These are phyloP conservation scores for Euplexia lucipara DNA, from an alignment of 2,888 invertebrate species.

Conservation along the genomic window DNA sequence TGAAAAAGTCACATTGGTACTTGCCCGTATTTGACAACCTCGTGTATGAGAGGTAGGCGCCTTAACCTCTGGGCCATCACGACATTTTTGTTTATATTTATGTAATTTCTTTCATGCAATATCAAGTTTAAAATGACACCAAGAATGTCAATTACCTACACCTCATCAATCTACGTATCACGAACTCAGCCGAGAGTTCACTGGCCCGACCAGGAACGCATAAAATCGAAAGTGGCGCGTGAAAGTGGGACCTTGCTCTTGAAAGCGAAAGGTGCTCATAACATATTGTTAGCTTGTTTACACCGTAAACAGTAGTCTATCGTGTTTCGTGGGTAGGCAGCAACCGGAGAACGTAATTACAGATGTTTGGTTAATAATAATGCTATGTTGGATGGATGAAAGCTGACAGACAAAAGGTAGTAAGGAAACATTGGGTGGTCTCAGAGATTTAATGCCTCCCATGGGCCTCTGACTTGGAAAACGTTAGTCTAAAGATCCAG, in stretches of 20 bases:
- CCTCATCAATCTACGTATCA: constrained; percentile 5
- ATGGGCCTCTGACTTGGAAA: too few relatives aligned
- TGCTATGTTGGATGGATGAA: constrained; percentile 16
- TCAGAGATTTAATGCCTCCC: too few relatives aligned
- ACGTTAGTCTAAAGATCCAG: too few relatives aligned
- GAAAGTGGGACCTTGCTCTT: constrained; percentile 81
- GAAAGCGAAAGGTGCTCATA: constrained; percentile 74
- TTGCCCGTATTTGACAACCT: too few relatives aligned
- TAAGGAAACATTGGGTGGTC: too few relatives aligned
- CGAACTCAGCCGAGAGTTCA: constrained; percentile 42
- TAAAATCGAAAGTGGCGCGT: constrained; percentile 60
- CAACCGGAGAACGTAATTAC: background rate
- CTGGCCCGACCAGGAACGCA: constrained; percentile 53
- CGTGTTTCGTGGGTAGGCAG: constrained; percentile 17
- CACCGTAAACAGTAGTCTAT: constrained; percentile 9
- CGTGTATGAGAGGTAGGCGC: too few relatives aligned
- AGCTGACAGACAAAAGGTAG: too few relatives aligned
- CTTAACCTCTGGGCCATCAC: too few relatives aligned
- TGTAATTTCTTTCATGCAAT: too few relatives aligned
- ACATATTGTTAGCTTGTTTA: constrained; percentile 52
- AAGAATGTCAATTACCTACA: constrained; percentile 15
- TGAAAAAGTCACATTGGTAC: too few relatives aligned
- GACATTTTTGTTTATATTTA: too few relatives aligned
- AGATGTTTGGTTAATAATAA: constrained; percentile 1
- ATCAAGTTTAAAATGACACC: too few relatives aligned